phyloP scores from a whole-genome alignment of 2,113 vertebrate species.

The Dasyprocta punctata region DNA sequence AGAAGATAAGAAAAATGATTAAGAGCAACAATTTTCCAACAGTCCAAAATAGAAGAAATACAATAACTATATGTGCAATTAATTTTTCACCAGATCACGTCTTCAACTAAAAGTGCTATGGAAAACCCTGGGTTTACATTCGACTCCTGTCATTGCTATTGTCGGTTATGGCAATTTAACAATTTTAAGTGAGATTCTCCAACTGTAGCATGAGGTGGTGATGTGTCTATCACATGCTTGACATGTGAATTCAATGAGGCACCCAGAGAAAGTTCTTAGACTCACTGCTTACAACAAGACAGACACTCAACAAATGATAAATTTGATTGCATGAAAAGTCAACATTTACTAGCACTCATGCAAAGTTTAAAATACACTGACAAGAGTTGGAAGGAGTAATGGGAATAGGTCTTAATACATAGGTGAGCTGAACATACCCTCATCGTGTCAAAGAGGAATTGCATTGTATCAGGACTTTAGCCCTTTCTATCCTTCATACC shows the following conservation, averaged over 20 bases:
- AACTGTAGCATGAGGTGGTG: not conserved
- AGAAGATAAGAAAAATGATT: conserved; percentile 46
- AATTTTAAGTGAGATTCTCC: not conserved
- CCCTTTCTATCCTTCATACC: not conserved
- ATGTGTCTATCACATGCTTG: not conserved
- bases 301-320: not conserved
- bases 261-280: not conserved
- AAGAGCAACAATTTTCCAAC: conserved; percentile 49
- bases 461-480: not conserved
- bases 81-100: not conserved
- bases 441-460: not conserved
- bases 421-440: not conserved
- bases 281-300: not conserved
- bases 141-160: not conserved
- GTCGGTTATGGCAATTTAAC: not conserved
- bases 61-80: not conserved
- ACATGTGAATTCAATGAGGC: not conserved
- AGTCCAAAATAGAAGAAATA: not conserved
- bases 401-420: not conserved
- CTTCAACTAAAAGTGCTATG: not conserved
- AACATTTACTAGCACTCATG: not conserved
- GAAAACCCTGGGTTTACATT: not conserved
- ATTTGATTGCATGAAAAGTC: not conserved
- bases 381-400: not conserved
- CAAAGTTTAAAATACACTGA: not conserved